phyloP scores from a whole-genome alignment of 2,888 invertebrate species.

The Apodemia duryi region DNA sequence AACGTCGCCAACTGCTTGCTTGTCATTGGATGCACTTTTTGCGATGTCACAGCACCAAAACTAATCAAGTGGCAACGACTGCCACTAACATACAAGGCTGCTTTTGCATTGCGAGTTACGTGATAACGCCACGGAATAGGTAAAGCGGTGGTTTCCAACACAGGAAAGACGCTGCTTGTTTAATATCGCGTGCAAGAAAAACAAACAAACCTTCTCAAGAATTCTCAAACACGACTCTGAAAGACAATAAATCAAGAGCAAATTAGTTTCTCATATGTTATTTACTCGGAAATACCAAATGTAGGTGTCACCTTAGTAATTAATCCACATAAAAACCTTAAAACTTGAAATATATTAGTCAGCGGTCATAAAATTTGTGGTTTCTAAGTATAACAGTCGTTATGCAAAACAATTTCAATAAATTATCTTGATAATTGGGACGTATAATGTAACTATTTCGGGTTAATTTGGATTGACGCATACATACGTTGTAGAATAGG shows the following conservation, averaged over 20 bases:
- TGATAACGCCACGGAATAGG: no score
- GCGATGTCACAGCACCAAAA: no score
- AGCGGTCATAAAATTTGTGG: neutral
- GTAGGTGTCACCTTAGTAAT: neutral
- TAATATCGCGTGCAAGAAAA: neutral
- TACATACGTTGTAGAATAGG: slow-evolving; percentile 22
- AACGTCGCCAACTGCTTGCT: no score
- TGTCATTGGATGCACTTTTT: no score
- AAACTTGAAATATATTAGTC: slow-evolving; percentile 8
- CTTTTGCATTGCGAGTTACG: no score
- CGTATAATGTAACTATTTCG: slow-evolving; percentile 21
- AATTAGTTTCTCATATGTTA: neutral
- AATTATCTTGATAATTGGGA: slow-evolving; percentile 25
- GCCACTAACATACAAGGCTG: no score
- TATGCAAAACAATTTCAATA: slow-evolving; percentile 28
- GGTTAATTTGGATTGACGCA: slow-evolving; percentile 24
- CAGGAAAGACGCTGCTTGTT: no score
- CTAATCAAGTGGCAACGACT: no score
- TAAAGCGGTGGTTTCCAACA: no score
- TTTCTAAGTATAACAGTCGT: slow-evolving; percentile 24
- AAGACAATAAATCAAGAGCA: neutral
- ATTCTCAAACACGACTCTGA: neutral
- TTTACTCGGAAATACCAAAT: neutral
- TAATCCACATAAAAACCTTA: slow-evolving; percentile 10
- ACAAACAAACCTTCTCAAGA: neutral